Base-by-base conservation (phyloP, 1,140 invertebrate genomes). In the Euwallacea fornicatus region DNA sequence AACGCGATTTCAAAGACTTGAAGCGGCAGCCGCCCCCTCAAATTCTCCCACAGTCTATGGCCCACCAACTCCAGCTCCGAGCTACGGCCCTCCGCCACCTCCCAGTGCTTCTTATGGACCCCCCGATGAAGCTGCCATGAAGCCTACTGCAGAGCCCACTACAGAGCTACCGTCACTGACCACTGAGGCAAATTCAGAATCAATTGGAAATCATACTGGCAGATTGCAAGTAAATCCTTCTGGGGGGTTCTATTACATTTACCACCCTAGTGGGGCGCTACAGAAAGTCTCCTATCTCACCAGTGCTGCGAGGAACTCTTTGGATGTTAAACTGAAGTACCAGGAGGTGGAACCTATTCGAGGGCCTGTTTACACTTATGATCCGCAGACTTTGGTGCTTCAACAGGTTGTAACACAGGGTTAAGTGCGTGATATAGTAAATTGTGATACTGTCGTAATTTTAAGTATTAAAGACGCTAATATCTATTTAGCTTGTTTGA, bases 261-360 rank as follows among this genome's bases (percentile, higher is more conserved):
- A 84, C 11, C 81, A 86, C 73, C 85, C 85, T 7, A 83, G 84
- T 71, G 85, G 85, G 10, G 78, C 83, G 44, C 77, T 86, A 7
- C 85, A 86, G 63, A 82, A 81, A 21, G 82, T 86, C 8, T 80
- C 79, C 42, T 86, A 85, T 73, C 77, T 83, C 7, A 85, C 84
- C 50, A 80, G 80, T 4, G 80, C 85, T 67, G 81, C 86, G 56
- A 83, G 84, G 6, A 86, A 84, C 84, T 85, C 82, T 11, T 85
- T 84, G 71, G 82, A 83, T 42, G 85, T 85, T 6, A 84, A 83
- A 65, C 82, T 86, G 33, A 84, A 81, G 7, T 85, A 85, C 10
- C 82, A 86, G 70, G 84, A 86, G 75, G 84, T 86, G 4, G 85
- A 86, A 44, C 85, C 85, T 2, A 82, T 86, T 43, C 79, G 80